A percentile compares a stretch with the other conserved stretches of the same genome.
These are phyloP conservation scores for Corythoichthys intestinalis DNA, from an alignment of 2,113 vertebrate species.

Conservation along the genomic window DNA sequence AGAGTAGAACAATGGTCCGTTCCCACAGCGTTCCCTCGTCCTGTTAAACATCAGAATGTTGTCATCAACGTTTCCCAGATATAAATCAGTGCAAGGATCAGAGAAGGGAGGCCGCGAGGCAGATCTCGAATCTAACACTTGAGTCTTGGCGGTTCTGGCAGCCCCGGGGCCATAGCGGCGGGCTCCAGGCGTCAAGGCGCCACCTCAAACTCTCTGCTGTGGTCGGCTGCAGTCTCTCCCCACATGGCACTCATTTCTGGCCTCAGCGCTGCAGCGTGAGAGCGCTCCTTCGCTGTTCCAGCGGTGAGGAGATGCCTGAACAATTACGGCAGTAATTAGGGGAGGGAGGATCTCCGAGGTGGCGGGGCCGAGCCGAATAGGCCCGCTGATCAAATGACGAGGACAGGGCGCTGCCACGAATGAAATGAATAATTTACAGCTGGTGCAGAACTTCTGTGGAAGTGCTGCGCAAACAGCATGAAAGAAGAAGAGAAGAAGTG, in stretches of 20 bases:
- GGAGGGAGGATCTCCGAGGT: constrained; percentile 63
- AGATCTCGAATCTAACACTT: constrained; percentile 80
- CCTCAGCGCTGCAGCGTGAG: constrained; percentile 76
- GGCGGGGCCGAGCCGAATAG: constrained; percentile 49
- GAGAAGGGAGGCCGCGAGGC: constrained; percentile 48
- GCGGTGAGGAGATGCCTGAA: constrained; percentile 74
- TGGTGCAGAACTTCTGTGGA: constrained; percentile 38
- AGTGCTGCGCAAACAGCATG: constrained; percentile 13
- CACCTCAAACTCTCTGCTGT: constrained; percentile 90
- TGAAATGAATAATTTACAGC: constrained; percentile 67
- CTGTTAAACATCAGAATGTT: constrained; percentile 65
- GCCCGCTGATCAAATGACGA: constrained; percentile 58
- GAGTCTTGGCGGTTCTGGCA: constrained; percentile 82
- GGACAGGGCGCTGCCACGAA: constrained; percentile 40
- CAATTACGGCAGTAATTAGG: constrained; percentile 74
- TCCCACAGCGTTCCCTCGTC: constrained; percentile 62
- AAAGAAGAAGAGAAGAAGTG: constrained; percentile 42
- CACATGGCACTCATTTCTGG: constrained; percentile 96
- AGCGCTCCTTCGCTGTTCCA: constrained; percentile 76
- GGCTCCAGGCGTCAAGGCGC: constrained; percentile 89
- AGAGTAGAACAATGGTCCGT: constrained; percentile 56
- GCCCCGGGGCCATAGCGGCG: constrained; percentile 79
- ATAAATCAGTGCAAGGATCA: constrained; percentile 64
- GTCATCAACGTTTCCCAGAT: constrained; percentile 63
- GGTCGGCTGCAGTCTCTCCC: constrained; percentile 80